Base-by-base conservation (phyloP, 2,113 vertebrate genomes). In the Mionectes macconnelli region DNA sequence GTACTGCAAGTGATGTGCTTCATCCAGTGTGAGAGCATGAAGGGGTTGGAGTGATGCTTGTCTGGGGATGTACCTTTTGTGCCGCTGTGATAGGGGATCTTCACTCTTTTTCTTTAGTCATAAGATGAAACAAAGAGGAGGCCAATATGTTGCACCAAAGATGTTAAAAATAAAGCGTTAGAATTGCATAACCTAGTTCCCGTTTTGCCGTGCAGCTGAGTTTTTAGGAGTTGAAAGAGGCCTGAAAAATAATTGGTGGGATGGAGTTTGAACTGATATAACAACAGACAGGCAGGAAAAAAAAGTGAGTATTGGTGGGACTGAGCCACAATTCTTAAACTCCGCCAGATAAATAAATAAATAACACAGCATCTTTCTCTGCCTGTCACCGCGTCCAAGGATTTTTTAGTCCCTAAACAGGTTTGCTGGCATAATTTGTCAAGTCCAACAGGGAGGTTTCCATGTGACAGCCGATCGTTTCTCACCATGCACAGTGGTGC, bases 121-220 rank as follows among this genome's bases (percentile, higher is more conserved):
- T 89, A 53, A 93, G 94, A 90, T 68, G 81, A 93, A 97, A 95
- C 95, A 93, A 93, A 93, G 93, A 90, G 92, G 80, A 96, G 94
- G 92, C 88, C 96, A 84, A 86, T 87, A 55, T 93, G 92, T 93
- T 95, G 93, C 95, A 92, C 93, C 80, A 77, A 77, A 85, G 91
- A 95, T 86, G 94, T 96, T 97, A 96, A 97, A 96, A 96, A 96
- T 96, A 95, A 97, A 96, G 86, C 60, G 60, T 80, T 92, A 86
- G 92, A 86, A 90, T 94, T 76, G 7, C 88, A 96, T 95, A 97
- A 96, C 94, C 96, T 66, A 92, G 88, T 96, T 96, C 95, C 50
- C 63, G 0, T 89, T 95, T 92, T 52, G 60, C 94, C 4, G 0
- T 52, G 80, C 85, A 47, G 84, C 90, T 49, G 86, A 94, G 93